Evolutionary conservation across 2,888 invertebrate genomes (phyloP).

Genomic region (Shargacucullia verbasci): DNA sequence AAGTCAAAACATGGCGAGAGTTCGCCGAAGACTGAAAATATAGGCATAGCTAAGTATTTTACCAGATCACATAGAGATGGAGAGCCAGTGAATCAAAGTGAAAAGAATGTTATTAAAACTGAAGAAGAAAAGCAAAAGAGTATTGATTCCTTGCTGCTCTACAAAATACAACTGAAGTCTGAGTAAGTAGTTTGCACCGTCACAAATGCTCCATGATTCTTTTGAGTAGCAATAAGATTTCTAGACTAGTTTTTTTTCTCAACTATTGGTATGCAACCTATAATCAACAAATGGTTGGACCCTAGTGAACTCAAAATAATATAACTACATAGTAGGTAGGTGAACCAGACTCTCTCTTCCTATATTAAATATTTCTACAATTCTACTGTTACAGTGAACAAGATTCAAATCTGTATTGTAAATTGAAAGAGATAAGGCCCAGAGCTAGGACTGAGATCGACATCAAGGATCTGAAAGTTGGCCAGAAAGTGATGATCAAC

Average conservation of each 20-base stretch:
- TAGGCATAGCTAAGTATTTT: slow-evolving; percentile 73
- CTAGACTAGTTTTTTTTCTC: too few relatives aligned
- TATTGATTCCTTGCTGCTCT: slow-evolving; percentile 72
- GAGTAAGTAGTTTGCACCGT: slow-evolving; percentile 79
- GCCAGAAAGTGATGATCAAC: slow-evolving; percentile 92
- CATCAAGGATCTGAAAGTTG: slow-evolving; percentile 87
- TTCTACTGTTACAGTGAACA: slow-evolving; percentile 70
- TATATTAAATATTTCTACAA: neutral
- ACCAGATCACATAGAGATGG: slow-evolving; percentile 63
- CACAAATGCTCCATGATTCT: too few relatives aligned
- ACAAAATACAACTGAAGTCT: slow-evolving; percentile 77
- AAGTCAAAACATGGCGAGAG: slow-evolving; percentile 52
- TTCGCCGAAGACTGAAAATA: slow-evolving; percentile 54
- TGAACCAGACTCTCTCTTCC: too few relatives aligned
- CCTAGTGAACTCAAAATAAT: too few relatives aligned
- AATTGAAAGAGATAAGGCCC: slow-evolving; percentile 90
- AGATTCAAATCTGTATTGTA: slow-evolving; percentile 73
- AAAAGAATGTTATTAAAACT: slow-evolving; percentile 39
- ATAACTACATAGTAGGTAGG: too few relatives aligned
- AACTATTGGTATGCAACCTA: too few relatives aligned
- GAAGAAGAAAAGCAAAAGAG: slow-evolving; percentile 59
- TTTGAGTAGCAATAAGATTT: too few relatives aligned
- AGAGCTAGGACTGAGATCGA: slow-evolving; percentile 89
- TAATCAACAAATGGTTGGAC: too few relatives aligned
- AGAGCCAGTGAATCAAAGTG: slow-evolving; percentile 51